phyloP scores from a whole-genome alignment of 2,888 invertebrate species.

The Aproaerema taeniolella region DNA sequence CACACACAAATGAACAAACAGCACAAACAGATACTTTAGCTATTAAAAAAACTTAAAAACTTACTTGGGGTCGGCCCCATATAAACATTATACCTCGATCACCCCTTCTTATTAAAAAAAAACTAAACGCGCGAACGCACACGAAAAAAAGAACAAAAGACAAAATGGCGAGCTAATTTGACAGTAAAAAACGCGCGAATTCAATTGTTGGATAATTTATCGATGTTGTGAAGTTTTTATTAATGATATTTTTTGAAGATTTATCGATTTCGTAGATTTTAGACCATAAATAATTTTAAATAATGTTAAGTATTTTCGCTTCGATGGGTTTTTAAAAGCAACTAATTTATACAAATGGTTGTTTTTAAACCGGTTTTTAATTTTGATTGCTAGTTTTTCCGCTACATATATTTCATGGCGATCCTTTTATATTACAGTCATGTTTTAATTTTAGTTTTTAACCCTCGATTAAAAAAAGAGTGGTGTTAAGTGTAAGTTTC shows the following conservation, averaged over 20 bases:
- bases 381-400: constrained; percentile 39
- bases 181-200: constrained; percentile 70
- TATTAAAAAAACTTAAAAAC: constrained; percentile 23
- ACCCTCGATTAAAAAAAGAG: too few relatives aligned
- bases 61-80: constrained; percentile 27
- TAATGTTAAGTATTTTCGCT: constrained; percentile 40
- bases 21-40: constrained; percentile 23
- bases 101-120: constrained; percentile 54
- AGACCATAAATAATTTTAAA: constrained; percentile 56
- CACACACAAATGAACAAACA: constrained; percentile 52
- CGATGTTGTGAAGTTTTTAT: constrained; percentile 63
- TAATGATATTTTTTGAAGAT: constrained; percentile 57
- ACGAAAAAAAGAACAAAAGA: constrained; percentile 48
- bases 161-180: constrained; percentile 69
- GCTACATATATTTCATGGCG: constrained; percentile 38
- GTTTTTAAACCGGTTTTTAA: constrained; percentile 36
- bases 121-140: constrained; percentile 55
- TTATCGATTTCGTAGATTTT: constrained; percentile 37
- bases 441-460: too few relatives aligned
- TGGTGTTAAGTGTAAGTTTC: too few relatives aligned
- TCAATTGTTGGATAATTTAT: constrained; percentile 71
- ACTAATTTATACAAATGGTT: constrained; percentile 54
- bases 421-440: too few relatives aligned
- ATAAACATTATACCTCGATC: constrained; percentile 37
- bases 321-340: constrained; percentile 48